phyloP scores from a whole-genome alignment of 2,797 vertebrate genomes.

The Naso thynnoides region DNA sequence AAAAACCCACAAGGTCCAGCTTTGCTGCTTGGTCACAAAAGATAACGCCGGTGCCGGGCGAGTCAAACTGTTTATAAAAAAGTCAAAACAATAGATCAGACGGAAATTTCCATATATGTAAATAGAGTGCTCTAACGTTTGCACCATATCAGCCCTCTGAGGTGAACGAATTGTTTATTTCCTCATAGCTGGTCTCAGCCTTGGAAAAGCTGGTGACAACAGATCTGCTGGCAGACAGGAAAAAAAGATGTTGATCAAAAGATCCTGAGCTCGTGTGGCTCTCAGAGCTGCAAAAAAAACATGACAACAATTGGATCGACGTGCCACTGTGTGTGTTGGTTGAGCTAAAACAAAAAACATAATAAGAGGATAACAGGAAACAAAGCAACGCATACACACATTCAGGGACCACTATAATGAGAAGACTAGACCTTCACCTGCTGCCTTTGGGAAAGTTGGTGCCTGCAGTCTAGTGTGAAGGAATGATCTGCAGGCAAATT shows the following conservation, averaged over 20 bases:
- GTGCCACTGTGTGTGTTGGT: conserved; percentile 48
- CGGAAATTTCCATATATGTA: conserved; percentile 41
- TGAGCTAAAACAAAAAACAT: conserved; percentile 16
- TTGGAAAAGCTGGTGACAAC: conserved; percentile 44
- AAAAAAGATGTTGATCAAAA: conserved; percentile 32
- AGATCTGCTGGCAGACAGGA: conserved; percentile 33
- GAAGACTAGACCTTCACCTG: conserved; percentile 42
- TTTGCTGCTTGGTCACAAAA: conserved; percentile 38
- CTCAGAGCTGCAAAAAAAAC: conserved; percentile 54
- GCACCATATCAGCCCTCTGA: conserved; percentile 37
- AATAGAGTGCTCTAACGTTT: conserved; percentile 42
- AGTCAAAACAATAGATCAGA: conserved; percentile 65
- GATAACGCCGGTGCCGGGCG: conserved; percentile 40
- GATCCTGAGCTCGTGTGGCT: conserved; percentile 25
- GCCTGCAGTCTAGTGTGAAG: conserved; percentile 23
- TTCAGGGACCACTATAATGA: conserved; percentile 38
- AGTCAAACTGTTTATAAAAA: conserved; percentile 63
- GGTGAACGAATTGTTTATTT: conserved; percentile 56
- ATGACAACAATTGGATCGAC: conserved; percentile 35
- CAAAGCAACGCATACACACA: conserved; percentile 11
- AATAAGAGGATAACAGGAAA: conserved; percentile 38
- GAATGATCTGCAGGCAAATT: conserved; percentile 41
- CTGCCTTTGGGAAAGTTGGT: conserved; percentile 29
- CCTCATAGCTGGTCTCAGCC: conserved; percentile 27
- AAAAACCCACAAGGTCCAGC: conserved; percentile 29